Evolutionary conservation across 2,888 invertebrate species (phyloP).

Genomic region (Callyntrura sp.): DNA sequence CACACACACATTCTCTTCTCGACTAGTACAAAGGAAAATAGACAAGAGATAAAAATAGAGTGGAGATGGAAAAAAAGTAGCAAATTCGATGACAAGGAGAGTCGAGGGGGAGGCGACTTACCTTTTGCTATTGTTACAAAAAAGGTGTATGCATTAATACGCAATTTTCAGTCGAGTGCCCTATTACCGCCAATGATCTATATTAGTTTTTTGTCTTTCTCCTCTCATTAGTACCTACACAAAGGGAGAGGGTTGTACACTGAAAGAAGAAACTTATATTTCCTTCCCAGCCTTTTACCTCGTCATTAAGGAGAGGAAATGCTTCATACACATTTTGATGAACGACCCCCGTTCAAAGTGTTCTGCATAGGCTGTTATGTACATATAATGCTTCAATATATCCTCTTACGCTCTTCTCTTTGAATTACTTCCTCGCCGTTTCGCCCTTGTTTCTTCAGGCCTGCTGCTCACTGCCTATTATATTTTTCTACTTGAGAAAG

Average conservation of each 20-base stretch:
- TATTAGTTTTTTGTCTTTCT: constrained; percentile 1
- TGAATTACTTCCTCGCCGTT: not conserved
- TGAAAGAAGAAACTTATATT: not conserved
- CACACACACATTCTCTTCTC: not conserved
- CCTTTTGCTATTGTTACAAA: not conserved
- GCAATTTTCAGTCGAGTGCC: constrained; percentile 2
- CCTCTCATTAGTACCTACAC: not conserved
- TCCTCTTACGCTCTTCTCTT: not conserved
- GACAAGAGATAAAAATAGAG: constrained; percentile 13
- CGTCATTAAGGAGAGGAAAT: not conserved
- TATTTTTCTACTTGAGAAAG: constrained; percentile 44
- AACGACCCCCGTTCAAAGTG: not conserved
- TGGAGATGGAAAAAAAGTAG: not conserved
- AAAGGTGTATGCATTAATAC: constrained; percentile 11
- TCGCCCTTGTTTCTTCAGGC: not conserved
- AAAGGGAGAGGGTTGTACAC: not conserved
- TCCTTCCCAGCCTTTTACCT: not conserved
- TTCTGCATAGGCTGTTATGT: not conserved
- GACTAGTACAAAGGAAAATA: not conserved
- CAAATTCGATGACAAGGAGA: not conserved
- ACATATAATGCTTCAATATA: not conserved
- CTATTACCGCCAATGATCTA: not conserved
- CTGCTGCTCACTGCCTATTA: constrained; percentile 2
- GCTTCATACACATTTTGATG: not conserved
- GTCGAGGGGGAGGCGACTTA: not conserved